Conservation (phyloP, 1,140 invertebrate species). For the Cydia splendana region DNA sequence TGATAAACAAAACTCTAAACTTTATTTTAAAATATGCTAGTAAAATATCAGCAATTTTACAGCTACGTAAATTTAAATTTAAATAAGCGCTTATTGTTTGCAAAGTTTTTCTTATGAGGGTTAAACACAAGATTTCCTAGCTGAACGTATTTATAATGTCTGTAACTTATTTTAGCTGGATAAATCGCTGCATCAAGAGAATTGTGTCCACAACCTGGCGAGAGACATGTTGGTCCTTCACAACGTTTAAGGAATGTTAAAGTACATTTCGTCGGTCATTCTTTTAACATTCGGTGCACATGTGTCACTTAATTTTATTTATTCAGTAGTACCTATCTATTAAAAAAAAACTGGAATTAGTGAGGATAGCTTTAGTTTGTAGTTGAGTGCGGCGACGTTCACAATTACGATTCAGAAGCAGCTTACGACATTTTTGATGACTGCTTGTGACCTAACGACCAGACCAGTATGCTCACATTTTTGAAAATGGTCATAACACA, state of each 20-base stretch:
- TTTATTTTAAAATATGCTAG: too few species aligned
- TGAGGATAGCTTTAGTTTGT: too few species aligned
- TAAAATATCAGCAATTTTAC: background rate
- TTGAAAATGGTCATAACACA: too few species aligned
- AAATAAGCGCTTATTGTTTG: background rate
- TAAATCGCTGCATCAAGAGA: background rate
- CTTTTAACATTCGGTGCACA: conserved; percentile 8
- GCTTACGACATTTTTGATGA: too few species aligned
- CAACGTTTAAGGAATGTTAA: conserved; percentile 17
- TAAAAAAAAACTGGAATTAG: too few species aligned
- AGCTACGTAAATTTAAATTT: too few species aligned
- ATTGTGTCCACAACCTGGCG: background rate
- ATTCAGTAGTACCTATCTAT: background rate
- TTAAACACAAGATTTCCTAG: background rate
- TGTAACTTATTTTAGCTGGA: background rate
- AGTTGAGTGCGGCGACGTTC: too few species aligned
- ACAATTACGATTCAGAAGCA: too few species aligned
- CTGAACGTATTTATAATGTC: background rate
- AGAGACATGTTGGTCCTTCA: background rate
- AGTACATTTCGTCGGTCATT: conserved; percentile 8
- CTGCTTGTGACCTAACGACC: too few species aligned
- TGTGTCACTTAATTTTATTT: background rate
- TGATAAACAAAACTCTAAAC: too few species aligned
- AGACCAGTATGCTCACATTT: too few species aligned
- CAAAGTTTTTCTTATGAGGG: background rate